These are phyloP conservation scores for Leptinotarsa rubiginosa DNA, from an alignment of 2,888 invertebrate species.

Conservation along the genomic window DNA sequence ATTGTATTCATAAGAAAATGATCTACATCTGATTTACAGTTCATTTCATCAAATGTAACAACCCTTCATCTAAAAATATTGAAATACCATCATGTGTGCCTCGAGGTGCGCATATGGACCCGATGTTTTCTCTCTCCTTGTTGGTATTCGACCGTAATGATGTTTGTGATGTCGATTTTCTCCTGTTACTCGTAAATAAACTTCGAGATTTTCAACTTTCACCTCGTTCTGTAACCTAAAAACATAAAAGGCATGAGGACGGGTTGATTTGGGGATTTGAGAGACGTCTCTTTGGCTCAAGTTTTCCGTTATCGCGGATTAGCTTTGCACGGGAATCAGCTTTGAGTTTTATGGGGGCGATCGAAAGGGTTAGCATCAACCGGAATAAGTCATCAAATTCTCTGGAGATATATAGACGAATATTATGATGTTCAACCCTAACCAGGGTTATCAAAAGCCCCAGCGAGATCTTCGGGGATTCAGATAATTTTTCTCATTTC, in stretches of 20 bases:
- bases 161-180: not conserved
- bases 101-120: too few species aligned
- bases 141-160: not conserved
- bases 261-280: not conserved
- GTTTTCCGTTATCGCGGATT: conserved; percentile 8
- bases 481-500: too few species aligned
- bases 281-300: conserved; percentile 15
- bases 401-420: not conserved
- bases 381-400: not conserved
- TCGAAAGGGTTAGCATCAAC: not conserved
- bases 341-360: not conserved
- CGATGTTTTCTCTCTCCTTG: not conserved
- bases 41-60: too few species aligned
- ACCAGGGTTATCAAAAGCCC: too few species aligned
- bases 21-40: too few species aligned
- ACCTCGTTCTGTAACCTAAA: conserved; percentile 20
- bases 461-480: too few species aligned
- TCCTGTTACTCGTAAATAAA: not conserved
- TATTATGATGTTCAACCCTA: too few species aligned
- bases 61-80: too few species aligned
- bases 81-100: too few species aligned
- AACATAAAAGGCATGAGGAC: not conserved
- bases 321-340: not conserved
- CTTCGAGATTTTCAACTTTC: not conserved
- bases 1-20: too few species aligned